These are phyloP conservation scores for Acanthosepion lycidas DNA, from an alignment of 2,888 invertebrate genomes.

Conservation along the genomic window DNA sequence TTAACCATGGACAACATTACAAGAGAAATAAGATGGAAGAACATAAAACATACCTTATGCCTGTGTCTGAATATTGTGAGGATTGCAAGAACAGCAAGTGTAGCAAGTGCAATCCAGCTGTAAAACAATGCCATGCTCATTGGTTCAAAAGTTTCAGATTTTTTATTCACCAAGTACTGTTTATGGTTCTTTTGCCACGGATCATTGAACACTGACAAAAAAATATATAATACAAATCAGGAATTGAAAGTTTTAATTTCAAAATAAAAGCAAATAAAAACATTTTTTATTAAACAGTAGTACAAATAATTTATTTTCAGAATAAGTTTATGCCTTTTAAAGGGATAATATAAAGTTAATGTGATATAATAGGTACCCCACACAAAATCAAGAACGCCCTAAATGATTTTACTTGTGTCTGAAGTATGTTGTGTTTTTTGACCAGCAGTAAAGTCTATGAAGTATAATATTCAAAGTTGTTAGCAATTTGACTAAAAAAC, in stretches of 20 bases:
- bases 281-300: not conserved
- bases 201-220: not conserved
- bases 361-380: too few species aligned
- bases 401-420: too few species aligned
- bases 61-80: conserved; percentile 52
- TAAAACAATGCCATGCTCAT: conserved; percentile 57
- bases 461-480: too few species aligned
- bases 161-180: conserved; percentile 34
- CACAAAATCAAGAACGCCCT: too few species aligned
- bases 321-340: too few species aligned
- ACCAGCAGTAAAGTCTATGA: too few species aligned
- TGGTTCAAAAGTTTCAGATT: conserved; percentile 47
- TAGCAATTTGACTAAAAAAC: too few species aligned
- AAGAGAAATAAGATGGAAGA: not conserved
- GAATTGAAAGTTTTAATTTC: not conserved
- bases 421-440: too few species aligned
- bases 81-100: conserved; percentile 52
- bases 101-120: conserved; percentile 56
- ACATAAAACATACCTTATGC: conserved; percentile 51
- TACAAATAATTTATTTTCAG: too few species aligned
- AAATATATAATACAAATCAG: not conserved
- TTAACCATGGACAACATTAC: not conserved
- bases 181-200: conserved; percentile 36
- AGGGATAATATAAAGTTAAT: too few species aligned
- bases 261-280: too few species aligned